phyloP scores from a whole-genome alignment of 23 tunicate genomes.

The Ciona savignyi region DNA sequence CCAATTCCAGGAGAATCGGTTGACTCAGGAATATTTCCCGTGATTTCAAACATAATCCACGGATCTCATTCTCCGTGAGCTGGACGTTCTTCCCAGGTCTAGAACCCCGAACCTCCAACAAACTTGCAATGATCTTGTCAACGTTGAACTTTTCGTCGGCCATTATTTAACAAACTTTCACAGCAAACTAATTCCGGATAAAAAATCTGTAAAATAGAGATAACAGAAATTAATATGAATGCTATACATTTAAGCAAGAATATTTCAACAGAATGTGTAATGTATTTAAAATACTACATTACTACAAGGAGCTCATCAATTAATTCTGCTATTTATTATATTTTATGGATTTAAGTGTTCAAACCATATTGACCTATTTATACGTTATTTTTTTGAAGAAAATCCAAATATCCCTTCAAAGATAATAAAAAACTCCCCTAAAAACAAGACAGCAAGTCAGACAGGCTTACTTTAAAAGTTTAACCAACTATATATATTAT shows the following conservation, averaged over 20 bases:
- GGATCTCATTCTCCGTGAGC: slow-evolving; percentile 85
- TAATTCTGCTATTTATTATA: no score
- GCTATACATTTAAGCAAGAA: not conserved
- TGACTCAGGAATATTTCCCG: slow-evolving; percentile 96
- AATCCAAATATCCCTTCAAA: no score
- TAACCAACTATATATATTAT: no score
- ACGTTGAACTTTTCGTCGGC: slow-evolving; percentile 94
- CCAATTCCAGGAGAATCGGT: slow-evolving; percentile 93
- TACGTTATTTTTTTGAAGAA: no score
- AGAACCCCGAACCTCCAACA: slow-evolving; percentile 94
- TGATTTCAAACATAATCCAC: slow-evolving; percentile 86
- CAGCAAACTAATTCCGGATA: not conserved
- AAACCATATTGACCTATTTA: no score
- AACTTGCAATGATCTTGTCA: slow-evolving; percentile 92
- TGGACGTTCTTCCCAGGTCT: slow-evolving; percentile 99
- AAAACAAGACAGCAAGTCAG: no score
- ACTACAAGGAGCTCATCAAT: no score
- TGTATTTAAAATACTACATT: no score
- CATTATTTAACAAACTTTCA: slow-evolving; percentile 25
- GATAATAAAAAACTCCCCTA: no score
- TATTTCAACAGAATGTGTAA: no score
- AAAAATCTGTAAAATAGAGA: not conserved
- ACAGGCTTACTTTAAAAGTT: no score
- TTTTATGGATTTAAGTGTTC: no score
- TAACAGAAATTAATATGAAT: not conserved